Conservation (phyloP, 2,113 vertebrate genomes). For the Emydura subglobosa region DNA sequence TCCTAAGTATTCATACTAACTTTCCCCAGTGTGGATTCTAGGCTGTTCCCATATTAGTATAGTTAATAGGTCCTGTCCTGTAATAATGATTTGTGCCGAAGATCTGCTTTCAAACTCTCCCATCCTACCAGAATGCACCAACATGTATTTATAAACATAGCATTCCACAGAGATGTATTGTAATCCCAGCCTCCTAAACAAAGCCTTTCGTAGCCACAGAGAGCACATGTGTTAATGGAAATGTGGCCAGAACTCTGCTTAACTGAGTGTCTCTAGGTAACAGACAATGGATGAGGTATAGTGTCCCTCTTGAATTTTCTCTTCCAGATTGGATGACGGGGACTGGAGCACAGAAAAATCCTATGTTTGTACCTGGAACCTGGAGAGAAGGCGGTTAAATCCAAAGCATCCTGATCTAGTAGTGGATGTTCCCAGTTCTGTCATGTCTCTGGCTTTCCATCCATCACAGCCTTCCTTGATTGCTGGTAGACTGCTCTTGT, state of each 20-base stretch:
- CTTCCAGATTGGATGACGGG: slow-evolving; percentile 83
- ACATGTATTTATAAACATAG: fast-evolving
- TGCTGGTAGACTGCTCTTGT: slow-evolving; percentile 79
- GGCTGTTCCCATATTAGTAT: neutral
- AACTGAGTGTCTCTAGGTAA: neutral
- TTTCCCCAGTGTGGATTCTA: too few species aligned
- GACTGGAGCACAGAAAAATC: slow-evolving; percentile 91
- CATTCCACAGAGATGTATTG: neutral
- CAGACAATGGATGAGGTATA: fast-evolving
- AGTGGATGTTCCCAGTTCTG: slow-evolving; percentile 84
- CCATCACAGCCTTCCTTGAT: slow-evolving; percentile 86
- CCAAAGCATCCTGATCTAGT: slow-evolving; percentile 81
- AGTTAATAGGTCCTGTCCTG: neutral
- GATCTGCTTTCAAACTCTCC: neutral
- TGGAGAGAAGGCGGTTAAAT: slow-evolving; percentile 86
- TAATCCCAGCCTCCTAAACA: neutral
- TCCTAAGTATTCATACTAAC: too few species aligned
- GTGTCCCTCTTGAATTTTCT: neutral
- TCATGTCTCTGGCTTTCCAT: slow-evolving; percentile 90
- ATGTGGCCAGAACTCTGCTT: neutral
- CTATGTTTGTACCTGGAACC: slow-evolving; percentile 92
- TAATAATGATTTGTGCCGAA: neutral
- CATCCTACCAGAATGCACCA: neutral
- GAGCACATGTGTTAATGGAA: fast-evolving
- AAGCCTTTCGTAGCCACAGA: neutral